These are phyloP conservation scores for Trichopoda pennipes DNA, from an alignment of 2,888 invertebrate genomes.

Conservation along the genomic window DNA sequence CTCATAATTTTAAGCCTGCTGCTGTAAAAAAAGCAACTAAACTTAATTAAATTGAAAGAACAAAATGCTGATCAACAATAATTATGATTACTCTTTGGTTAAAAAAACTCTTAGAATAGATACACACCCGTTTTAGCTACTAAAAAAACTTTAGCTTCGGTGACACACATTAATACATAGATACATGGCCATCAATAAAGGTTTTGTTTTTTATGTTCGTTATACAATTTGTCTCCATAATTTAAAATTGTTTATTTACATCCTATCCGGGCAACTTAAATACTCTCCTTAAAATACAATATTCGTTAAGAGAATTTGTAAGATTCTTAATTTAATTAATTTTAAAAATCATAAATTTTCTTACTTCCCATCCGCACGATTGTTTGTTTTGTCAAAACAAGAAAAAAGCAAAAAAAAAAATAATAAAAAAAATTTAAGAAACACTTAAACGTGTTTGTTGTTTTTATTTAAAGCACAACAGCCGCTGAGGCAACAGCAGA, in stretches of 20 bases:
- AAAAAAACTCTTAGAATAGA: too few relatives aligned
- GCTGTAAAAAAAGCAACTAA: too few relatives aligned
- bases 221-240: conserved; percentile 42
- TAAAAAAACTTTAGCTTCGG: too few relatives aligned
- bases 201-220: not conserved
- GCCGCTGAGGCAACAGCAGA: conserved; percentile 43
- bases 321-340: conserved; percentile 58
- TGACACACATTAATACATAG: too few relatives aligned
- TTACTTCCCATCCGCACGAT: conserved; percentile 26
- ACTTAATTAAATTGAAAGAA: too few relatives aligned
- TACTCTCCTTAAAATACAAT: conserved; percentile 25
- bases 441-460: conserved; percentile 5
- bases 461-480: conserved; percentile 47
- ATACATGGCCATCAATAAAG: not conserved
- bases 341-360: conserved; percentile 55
- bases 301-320: conserved; percentile 57
- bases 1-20: too few relatives aligned
- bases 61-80: too few relatives aligned
- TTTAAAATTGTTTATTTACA: conserved; percentile 21
- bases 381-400: conserved; percentile 23
- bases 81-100: too few relatives aligned
- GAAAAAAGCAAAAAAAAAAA: too few relatives aligned
- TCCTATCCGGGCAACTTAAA: conserved; percentile 19
- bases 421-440: conserved; percentile 33
- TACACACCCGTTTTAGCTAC: too few relatives aligned